Base-by-base conservation (phyloP, 2,113 vertebrate species). In the Picathartes gymnocephalus region DNA sequence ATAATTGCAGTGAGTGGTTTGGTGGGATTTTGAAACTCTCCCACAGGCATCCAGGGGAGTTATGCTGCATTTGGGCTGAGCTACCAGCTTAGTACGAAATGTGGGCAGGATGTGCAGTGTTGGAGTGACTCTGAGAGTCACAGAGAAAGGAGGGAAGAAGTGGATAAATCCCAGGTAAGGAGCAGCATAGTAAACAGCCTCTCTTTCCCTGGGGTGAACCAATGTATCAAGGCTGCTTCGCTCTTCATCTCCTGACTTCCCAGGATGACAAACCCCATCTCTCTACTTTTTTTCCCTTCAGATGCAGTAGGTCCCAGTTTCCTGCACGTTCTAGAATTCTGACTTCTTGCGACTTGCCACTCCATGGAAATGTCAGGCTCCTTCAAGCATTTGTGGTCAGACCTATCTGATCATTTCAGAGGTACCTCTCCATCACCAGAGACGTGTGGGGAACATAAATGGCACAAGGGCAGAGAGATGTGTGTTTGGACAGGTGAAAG, bases 261-360 rank as follows among this genome's bases (percentile, higher is more conserved):
- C 83, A 84, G 39, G 27, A 15, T 47, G 31, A 25, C 42, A 66
- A 39, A 40, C 25, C 40, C 39, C 18, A 45, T 23, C 15, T 69
- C 30, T 50, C 45, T 51, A 28, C 3, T 69, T 66, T 57, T 57
- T 83, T 25, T 88, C 33, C 42, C 35, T 61, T 53, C 33, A 30
- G 27, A 50, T 17, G 9, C 80, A 73, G 42, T 17, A 51, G 57
- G 24, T 64, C 13, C 2, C 33, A 18, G 13, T 56, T 82, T n/a
- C 16, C 53, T 40, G 13, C 40, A 13, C 2, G 6, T 15, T 47
- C 66, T 33, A 27, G 12, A 80, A 72, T 10, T 16, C 48, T 89
- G 44, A 42, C 1, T 4, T 42, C n/a, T 40, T 12, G 6, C 0
- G 0, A 40, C 31, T 27, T 62, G 24, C 18, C 3, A 1, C 31